Conservation (phyloP, 2,797 vertebrate species). For the Falco columbarius region DNA sequence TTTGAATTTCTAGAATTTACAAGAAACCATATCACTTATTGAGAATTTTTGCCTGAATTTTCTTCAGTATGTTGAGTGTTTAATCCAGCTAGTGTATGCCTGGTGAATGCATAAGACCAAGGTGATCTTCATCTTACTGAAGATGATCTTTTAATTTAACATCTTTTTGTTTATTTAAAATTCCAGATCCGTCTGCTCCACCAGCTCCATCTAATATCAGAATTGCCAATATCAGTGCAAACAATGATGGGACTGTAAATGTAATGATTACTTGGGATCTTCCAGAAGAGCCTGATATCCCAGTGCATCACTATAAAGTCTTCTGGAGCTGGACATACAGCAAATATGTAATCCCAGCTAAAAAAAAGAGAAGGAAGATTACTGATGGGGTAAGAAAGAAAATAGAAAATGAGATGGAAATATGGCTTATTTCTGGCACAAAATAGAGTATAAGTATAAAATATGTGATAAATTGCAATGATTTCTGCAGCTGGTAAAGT, state of each 20-base stretch:
- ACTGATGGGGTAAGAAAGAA: constrained; percentile 84
- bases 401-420: neutral
- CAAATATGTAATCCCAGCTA: constrained; percentile 85
- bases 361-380: constrained; percentile 93
- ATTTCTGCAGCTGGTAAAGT: neutral
- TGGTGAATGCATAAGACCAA: neutral
- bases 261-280: constrained; percentile 87
- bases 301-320: constrained; percentile 94
- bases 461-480: neutral
- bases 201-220: constrained; percentile 84
- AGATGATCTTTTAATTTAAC: neutral
- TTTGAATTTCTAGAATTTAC: neutral
- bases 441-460: neutral
- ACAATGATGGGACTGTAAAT: constrained; percentile 80
- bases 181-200: constrained; percentile 89
- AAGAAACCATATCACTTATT: neutral
- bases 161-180: neutral
- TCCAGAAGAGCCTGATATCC: constrained; percentile 88
- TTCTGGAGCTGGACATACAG: constrained; percentile 92
- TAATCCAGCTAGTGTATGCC: fast-evolving
- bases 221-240: constrained; percentile 81
- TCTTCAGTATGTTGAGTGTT: neutral
- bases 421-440: neutral
- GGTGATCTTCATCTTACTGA: neutral
- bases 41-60: neutral